Evolutionary conservation across 2,113 vertebrate species (phyloP).

Genomic region (Amblyopsis rosae): DNA sequence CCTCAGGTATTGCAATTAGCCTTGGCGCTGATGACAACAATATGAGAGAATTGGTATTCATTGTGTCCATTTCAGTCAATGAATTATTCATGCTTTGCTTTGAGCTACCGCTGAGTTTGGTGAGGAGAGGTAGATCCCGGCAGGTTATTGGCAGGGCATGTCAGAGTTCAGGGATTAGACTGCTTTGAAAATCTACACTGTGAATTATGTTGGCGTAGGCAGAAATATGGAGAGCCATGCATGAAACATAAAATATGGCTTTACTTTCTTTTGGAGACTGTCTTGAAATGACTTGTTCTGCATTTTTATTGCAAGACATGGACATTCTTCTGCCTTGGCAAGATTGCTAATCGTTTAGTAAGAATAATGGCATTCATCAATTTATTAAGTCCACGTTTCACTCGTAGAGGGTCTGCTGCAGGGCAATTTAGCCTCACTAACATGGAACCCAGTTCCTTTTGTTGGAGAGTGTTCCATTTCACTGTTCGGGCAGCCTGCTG

Average conservation of each 20-base stretch:
- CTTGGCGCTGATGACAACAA: slow-evolving; percentile 54
- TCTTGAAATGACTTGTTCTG: not conserved
- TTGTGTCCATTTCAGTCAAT: slow-evolving; percentile 46
- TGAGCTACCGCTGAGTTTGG: slow-evolving; percentile 40
- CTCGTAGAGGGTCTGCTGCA: no score
- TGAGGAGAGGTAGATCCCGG: slow-evolving; percentile 18
- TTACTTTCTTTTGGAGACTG: not conserved
- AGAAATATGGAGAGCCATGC: not conserved
- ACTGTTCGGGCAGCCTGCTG: no score
- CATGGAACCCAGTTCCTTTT: no score
- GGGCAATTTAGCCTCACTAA: no score
- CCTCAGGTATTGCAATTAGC: slow-evolving; percentile 68
- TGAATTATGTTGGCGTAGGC: not conserved
- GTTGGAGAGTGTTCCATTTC: no score
- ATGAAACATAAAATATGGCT: slow-evolving; percentile 5
- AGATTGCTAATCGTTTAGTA: no score
- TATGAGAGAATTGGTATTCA: slow-evolving; percentile 67
- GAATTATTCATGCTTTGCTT: slow-evolving; percentile 66
- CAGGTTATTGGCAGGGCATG: not conserved
- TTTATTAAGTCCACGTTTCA: no score
- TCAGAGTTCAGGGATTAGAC: slow-evolving; percentile 1
- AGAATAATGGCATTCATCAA: no score
- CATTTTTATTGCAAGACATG: no score
- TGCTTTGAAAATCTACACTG: not conserved
- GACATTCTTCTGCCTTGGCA: no score